Conservation (phyloP, 1,140 invertebrate species). For the Plutomurus gul region DNA sequence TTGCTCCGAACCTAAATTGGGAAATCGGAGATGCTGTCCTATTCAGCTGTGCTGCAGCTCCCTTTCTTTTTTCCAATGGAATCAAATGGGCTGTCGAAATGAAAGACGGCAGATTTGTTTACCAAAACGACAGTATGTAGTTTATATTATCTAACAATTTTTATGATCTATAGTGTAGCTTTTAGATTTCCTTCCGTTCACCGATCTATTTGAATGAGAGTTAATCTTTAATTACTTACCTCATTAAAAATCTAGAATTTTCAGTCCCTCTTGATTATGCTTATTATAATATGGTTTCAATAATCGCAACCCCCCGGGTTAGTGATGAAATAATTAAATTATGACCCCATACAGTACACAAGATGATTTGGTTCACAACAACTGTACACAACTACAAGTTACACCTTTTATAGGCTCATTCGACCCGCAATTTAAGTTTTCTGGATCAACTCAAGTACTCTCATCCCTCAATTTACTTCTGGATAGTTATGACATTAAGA, state of each 20-base stretch:
- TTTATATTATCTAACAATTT: not conserved
- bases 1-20: constrained; percentile 24
- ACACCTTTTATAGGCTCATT: no score
- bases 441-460: not conserved
- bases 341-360: not conserved
- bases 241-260: no score
- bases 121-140: constrained; percentile 31
- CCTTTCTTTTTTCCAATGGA: constrained; percentile 29
- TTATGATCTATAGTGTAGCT: no score
- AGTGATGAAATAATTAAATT: no score
- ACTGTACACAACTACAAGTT: no score
- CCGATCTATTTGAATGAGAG: not conserved
- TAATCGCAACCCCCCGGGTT: no score
- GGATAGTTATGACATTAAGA: constrained; percentile 5
- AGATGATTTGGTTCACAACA: not conserved
- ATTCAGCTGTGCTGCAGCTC: constrained; percentile 32
- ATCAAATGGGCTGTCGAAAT: constrained; percentile 42
- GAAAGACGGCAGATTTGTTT: constrained; percentile 27
- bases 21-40: constrained; percentile 33
- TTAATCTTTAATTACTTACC: no score
- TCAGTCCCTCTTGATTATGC: no score
- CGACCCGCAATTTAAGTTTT: constrained; percentile 36
- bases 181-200: not conserved
- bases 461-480: constrained; percentile 33
- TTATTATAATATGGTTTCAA: no score